A percentile compares a stretch with the other conserved stretches of the same genome.
These are phyloP conservation scores for Poeciliopsis turrubarensis DNA, from an alignment of 2,113 vertebrate genomes.

Conservation along the genomic window DNA sequence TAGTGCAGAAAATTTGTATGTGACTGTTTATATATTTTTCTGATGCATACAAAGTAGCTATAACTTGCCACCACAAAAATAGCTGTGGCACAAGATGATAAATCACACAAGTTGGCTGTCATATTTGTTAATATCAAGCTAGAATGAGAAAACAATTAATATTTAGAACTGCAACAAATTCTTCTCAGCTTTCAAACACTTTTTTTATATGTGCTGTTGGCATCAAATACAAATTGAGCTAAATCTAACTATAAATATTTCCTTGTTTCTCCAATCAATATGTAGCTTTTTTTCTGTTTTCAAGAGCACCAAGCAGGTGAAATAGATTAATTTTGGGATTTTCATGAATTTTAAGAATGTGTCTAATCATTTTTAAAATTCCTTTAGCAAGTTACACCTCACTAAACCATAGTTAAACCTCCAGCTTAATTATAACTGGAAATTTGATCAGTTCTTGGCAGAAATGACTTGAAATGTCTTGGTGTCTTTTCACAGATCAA, in stretches of 20 bases:
- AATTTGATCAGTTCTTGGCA: not conserved
- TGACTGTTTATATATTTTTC: not conserved
- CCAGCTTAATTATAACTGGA: not conserved
- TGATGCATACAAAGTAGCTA: not conserved
- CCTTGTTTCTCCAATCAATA: not conserved
- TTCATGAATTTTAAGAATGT: not conserved
- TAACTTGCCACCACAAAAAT: not conserved
- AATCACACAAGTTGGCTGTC: not conserved
- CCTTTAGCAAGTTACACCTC: not conserved
- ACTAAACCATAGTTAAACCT: not conserved
- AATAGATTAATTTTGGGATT: not conserved
- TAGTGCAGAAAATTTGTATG: not conserved
- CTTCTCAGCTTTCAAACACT: not conserved
- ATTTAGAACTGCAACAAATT: not conserved
- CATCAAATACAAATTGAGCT: not conserved
- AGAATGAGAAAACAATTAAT: not conserved
- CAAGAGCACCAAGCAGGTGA: not conserved
- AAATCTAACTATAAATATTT: not conserved
- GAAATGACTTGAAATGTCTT: not conserved
- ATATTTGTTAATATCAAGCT: not conserved
- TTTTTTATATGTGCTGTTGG: not conserved
- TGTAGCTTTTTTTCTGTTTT: not conserved
- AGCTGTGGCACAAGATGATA: not conserved
- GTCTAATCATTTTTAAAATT: not conserved
- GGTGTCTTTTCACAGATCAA: not conserved